phyloP scores from a whole-genome alignment of 2,113 vertebrate species.

The Rhegmatorhina hoffmannsi region DNA sequence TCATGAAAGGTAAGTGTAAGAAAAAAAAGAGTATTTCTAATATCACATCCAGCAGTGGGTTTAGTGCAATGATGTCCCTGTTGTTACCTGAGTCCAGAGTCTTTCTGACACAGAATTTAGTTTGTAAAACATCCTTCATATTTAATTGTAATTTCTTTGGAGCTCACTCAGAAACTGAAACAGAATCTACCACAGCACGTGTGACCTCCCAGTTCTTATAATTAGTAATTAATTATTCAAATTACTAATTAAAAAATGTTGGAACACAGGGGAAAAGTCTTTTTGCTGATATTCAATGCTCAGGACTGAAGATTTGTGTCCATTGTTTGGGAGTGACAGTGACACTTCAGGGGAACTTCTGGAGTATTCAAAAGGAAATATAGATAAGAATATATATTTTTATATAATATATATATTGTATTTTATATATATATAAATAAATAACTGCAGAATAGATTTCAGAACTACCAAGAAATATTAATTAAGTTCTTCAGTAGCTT shows the following conservation, averaged over 20 bases:
- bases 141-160: neutral
- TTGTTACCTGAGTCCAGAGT: fast-evolving
- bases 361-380: neutral
- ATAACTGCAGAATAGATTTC: neutral
- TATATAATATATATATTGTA: neutral
- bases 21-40: neutral
- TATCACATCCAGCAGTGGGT: neutral
- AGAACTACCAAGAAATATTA: neutral
- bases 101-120: neutral
- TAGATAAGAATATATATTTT: neutral
- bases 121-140: neutral
- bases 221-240: neutral
- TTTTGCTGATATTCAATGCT: neutral
- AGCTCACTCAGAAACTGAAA: neutral
- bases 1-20: neutral
- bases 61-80: neutral
- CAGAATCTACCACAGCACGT: neutral
- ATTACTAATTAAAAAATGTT: neutral
- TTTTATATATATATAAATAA: neutral
- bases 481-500: neutral
- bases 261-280: neutral
- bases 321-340: neutral
- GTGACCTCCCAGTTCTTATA: neutral
- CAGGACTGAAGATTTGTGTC: neutral
- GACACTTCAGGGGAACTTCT: neutral